These are phyloP conservation scores for Ennomos erosarius DNA, from an alignment of 2,888 invertebrate genomes.

Conservation along the genomic window DNA sequence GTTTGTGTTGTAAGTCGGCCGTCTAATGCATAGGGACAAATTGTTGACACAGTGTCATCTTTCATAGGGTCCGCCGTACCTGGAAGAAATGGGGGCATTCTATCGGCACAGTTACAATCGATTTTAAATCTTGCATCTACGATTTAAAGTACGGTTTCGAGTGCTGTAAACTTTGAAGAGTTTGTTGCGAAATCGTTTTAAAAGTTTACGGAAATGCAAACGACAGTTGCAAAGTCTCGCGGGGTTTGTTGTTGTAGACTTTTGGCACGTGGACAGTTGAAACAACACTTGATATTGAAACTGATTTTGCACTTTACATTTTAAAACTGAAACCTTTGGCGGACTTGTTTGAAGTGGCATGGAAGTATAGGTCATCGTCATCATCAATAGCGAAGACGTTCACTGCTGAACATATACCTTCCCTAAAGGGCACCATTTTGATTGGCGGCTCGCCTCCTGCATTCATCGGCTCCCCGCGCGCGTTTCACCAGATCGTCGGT, in stretches of 20 bases:
- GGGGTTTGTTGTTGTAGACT: conserved; percentile 62
- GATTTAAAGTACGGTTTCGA: conserved; percentile 45
- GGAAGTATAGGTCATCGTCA: too few relatives aligned
- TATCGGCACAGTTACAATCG: conserved; percentile 21
- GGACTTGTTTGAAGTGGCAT: too few relatives aligned
- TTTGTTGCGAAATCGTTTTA: conserved; percentile 58
- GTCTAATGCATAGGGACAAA: conserved; percentile 75
- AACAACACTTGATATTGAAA: conserved; percentile 55
- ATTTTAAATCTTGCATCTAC: conserved; percentile 48
- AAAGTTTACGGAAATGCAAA: conserved; percentile 69
- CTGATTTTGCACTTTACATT: background rate
- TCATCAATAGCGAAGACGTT: too few relatives aligned
- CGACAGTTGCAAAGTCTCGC: conserved; percentile 70
- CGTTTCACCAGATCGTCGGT: too few relatives aligned
- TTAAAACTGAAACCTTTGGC: too few relatives aligned
- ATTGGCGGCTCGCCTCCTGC: too few relatives aligned
- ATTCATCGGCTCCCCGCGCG: too few relatives aligned
- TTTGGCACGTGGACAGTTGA: conserved; percentile 75
- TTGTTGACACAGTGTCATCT: conserved; percentile 82
- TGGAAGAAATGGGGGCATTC: conserved; percentile 62
- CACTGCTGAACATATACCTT: too few relatives aligned
- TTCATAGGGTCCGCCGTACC: conserved; percentile 76
- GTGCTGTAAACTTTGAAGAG: conserved; percentile 41
- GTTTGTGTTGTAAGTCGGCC: conserved; percentile 77
- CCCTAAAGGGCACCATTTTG: too few relatives aligned